These are phyloP conservation scores for Oligia strigilis DNA, from an alignment of 2,888 invertebrate genomes.

Conservation along the genomic window DNA sequence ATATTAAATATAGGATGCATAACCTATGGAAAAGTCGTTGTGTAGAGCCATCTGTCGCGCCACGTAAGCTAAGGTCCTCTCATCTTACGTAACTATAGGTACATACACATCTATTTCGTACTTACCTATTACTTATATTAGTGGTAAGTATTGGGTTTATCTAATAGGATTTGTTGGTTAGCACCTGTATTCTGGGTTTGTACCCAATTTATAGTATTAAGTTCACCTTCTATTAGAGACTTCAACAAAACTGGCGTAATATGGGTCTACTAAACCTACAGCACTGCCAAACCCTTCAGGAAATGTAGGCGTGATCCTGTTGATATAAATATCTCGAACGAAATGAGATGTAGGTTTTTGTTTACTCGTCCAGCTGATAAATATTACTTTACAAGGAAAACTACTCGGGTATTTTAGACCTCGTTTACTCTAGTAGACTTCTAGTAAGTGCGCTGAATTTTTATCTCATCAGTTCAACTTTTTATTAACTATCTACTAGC, in stretches of 20 bases:
- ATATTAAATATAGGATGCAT: background rate
- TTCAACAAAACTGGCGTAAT: background rate
- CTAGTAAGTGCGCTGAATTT: background rate
- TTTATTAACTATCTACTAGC: background rate
- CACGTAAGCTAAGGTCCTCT: background rate
- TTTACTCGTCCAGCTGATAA: background rate
- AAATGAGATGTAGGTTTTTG: background rate
- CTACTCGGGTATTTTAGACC: too few relatives aligned
- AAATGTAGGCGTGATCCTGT: background rate
- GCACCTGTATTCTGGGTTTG: too few relatives aligned
- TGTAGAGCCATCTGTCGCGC: background rate
- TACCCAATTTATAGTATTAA: background rate
- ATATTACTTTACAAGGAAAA: background rate
- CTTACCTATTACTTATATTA: too few relatives aligned
- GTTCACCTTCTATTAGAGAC: background rate
- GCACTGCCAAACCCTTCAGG: background rate
- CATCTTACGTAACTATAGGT: background rate
- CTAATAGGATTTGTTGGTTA: background rate
- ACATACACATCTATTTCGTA: too few relatives aligned
- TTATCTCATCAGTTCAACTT: background rate
- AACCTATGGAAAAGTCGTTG: background rate
- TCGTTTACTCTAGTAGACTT: background rate
- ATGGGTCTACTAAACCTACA: background rate
- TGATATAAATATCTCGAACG: background rate
- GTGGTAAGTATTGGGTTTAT: background rate